Evolutionary conservation across 1,140 invertebrate genomes (phyloP), one percentile per base, ranked within the genome.

Genomic region (Tetramorium parvispinum): DNA sequence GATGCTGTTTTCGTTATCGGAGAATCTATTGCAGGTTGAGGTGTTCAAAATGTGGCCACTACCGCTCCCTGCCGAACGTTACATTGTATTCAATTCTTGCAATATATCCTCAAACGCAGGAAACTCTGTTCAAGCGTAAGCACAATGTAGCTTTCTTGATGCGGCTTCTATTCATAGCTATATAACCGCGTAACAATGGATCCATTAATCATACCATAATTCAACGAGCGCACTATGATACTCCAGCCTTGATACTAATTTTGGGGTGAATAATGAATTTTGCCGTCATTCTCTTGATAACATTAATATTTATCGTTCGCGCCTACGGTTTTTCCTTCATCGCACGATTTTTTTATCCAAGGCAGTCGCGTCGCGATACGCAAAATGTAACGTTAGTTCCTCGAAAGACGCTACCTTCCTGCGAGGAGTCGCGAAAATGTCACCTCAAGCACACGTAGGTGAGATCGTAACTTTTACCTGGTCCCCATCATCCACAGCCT

Each of bases 301-400:
- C 40, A 81, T 82, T 82, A 82, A 82, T 82, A 82, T 82, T 82
- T 57, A 82, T 82, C 24, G 18, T 24, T 27, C 16, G 10, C 78
- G 40, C 79, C 79, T 16, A 82, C 79, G 7, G 46, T 7, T 46
- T 73, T 71, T 82, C 37, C 66, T 66, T 49, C 27, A 32, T 66
- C 8, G 13, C 21, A 11, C 10, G 10, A 24, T 59, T 71, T 21
- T 18, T 32, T 40, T 11, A 37, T 57, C 6, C 51, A 57, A 82
- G 51, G 37, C 27, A 82, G 55, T 82, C 24, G 24, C 40, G 11
- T 43, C 11, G 32, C 21, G 37, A 71, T 55, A 43, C 16, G 51
- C 21, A 79, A 49, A 79, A 51, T 51, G 13, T 13, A 63, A 16
- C 16, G 10, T n/a, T 27, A 43, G 2, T 43, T 77, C 24, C 21